phyloP scores from a whole-genome alignment of 2,888 invertebrate species.

The Nomada goodeniana region DNA sequence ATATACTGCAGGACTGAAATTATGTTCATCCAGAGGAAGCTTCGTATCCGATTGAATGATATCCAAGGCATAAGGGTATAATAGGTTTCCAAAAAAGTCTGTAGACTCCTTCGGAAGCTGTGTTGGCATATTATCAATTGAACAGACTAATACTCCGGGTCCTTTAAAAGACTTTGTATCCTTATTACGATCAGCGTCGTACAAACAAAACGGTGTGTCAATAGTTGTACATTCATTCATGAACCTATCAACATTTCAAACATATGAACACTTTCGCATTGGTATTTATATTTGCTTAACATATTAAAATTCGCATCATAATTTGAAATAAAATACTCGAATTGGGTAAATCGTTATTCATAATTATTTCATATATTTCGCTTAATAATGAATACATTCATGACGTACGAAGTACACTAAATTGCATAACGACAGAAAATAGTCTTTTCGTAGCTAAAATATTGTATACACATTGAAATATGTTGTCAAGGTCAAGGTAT shows the following conservation, averaged over 20 bases:
- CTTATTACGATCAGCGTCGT: slow-evolving; percentile 99
- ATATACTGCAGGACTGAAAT: slow-evolving; percentile 89
- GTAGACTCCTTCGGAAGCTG: slow-evolving; percentile 99
- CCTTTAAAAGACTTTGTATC: slow-evolving; percentile 98
- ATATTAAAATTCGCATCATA: neutral
- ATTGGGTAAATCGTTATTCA: too few relatives aligned
- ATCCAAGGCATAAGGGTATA: slow-evolving; percentile 95
- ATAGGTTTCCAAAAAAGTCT: slow-evolving; percentile 97
- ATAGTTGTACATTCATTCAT: slow-evolving; percentile 99
- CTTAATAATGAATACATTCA: too few relatives aligned
- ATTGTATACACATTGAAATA: too few relatives aligned
- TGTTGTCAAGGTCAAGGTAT: too few relatives aligned
- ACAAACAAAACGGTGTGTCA: slow-evolving; percentile 99
- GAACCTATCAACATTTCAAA: slow-evolving; percentile 86
- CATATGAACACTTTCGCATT: neutral
- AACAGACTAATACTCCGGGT: slow-evolving; percentile 99
- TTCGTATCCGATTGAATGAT: slow-evolving; percentile 94
- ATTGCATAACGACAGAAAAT: too few relatives aligned
- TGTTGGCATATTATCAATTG: slow-evolving; percentile 99
- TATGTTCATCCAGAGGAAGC: slow-evolving; percentile 91
- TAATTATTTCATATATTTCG: too few relatives aligned
- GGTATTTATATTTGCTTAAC: neutral
- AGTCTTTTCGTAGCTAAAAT: too few relatives aligned
- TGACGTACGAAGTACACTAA: too few relatives aligned
- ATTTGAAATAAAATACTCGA: too few relatives aligned